Evolutionary conservation across 2,113 vertebrate genomes (phyloP).

Genomic region (Pogona vitticeps): DNA sequence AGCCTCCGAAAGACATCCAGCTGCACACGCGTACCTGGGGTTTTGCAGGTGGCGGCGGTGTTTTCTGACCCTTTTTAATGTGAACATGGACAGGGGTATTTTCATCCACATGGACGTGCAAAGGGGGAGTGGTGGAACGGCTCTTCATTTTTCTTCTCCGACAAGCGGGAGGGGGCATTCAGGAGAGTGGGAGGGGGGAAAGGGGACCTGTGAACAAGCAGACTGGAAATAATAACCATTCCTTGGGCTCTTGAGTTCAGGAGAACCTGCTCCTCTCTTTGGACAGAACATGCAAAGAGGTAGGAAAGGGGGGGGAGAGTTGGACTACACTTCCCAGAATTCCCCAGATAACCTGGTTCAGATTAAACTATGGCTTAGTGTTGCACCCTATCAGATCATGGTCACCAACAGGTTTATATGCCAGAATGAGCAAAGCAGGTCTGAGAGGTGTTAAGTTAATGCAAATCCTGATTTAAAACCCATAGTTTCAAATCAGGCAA

Average conservation of each 20-base stretch:
- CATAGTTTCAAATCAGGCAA: background rate
- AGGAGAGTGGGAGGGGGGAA: constrained; percentile 64
- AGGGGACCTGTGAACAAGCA: constrained; percentile 76
- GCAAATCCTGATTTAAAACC: too few species aligned
- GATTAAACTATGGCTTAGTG: background rate
- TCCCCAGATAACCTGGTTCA: rapidly evolving
- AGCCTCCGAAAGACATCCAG: constrained; percentile 38
- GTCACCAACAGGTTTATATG: background rate
- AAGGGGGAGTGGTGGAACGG: constrained; percentile 85
- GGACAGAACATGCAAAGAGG: too few species aligned
- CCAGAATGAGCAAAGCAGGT: background rate
- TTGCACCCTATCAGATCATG: background rate
- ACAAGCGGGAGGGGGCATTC: constrained; percentile 63
- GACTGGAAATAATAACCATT: constrained; percentile 72
- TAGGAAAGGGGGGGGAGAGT: too few species aligned
- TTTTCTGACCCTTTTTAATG: constrained; percentile 87
- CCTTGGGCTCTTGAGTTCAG: background rate
- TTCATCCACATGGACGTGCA: constrained; percentile 92
- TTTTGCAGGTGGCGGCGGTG: constrained; percentile 72
- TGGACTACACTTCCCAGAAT: too few species aligned
- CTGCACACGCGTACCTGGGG: constrained; percentile 75
- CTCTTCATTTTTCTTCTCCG: constrained; percentile 86
- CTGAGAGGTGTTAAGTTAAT: background rate
- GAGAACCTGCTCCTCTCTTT: background rate
- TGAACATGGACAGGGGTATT: constrained; percentile 91